Evolutionary conservation across 1,140 invertebrate species (phyloP).

Genomic region (Heliconius nattereri): DNA sequence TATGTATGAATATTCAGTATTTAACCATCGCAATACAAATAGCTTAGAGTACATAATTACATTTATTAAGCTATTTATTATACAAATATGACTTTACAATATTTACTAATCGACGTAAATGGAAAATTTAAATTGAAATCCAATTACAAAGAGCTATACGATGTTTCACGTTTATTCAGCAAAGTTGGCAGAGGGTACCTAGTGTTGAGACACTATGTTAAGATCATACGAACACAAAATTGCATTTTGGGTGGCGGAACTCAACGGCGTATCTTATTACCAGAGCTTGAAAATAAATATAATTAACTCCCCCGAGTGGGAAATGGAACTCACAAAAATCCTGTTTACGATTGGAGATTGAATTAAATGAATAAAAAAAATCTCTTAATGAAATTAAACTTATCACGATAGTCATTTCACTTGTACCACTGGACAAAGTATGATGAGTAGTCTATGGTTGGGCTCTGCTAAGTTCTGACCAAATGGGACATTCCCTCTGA

Average conservation of each 20-base stretch:
- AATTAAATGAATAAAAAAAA: background rate
- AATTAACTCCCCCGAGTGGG: too few species aligned
- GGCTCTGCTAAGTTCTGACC: slow-evolving; percentile 57
- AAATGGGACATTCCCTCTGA: slow-evolving; percentile 85
- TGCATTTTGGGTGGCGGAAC: too few species aligned
- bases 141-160: too few species aligned
- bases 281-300: too few species aligned
- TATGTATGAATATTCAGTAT: background rate
- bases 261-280: too few species aligned
- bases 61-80: background rate
- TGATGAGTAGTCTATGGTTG: slow-evolving; percentile 22
- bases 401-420: slow-evolving; percentile 6
- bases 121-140: background rate
- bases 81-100: background rate
- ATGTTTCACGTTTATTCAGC: background rate
- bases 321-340: too few species aligned
- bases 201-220: too few species aligned
- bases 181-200: too few species aligned
- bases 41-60: background rate
- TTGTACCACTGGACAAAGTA: slow-evolving; percentile 36
- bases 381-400: background rate
- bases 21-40: background rate
- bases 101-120: background rate
- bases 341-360: too few species aligned
- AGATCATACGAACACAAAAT: too few species aligned